These are phyloP conservation scores for Acanthaster planci DNA, from an alignment of 35 echinoderm and acorn worm genomes.

Conservation along the genomic window DNA sequence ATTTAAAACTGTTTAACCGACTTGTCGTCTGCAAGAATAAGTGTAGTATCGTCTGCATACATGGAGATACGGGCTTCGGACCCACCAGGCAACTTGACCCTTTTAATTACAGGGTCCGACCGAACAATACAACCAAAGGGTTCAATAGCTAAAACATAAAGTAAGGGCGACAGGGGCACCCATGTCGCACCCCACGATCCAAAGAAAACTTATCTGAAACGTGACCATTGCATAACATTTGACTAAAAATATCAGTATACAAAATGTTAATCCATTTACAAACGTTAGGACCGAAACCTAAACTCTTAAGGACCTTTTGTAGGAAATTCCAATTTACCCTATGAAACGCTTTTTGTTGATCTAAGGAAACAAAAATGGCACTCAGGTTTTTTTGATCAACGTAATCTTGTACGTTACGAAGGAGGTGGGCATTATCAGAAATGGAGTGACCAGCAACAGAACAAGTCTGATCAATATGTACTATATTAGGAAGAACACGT, in stretches of 20 bases:
- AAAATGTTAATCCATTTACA: conserved; percentile 52
- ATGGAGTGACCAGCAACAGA: conserved; percentile 58
- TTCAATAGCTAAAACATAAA: conserved; percentile 47
- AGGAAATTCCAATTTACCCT: conserved; percentile 45
- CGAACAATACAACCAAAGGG: neutral
- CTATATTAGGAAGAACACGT: neutral
- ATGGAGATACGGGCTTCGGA: neutral
- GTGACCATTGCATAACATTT: conserved; percentile 38
- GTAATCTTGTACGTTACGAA: conserved; percentile 50
- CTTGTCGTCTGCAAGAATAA: neutral
- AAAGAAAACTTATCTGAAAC: conserved; percentile 13
- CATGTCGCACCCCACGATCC: conserved; percentile 32
- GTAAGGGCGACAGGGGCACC: conserved; percentile 41
- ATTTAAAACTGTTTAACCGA: neutral
- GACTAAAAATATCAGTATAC: neutral
- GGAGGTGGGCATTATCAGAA: conserved; percentile 43
- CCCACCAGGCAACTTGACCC: neutral
- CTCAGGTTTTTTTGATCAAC: neutral
- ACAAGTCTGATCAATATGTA: conserved; percentile 62
- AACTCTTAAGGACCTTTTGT: neutral
- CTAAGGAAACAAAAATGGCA: conserved; percentile 36
- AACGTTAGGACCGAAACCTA: conserved; percentile 44
- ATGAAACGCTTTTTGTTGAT: conserved; percentile 66
- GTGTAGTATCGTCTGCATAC: conserved; percentile 38
- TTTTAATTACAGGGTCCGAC: neutral